Evolutionary conservation across 2,113 vertebrate genomes (phyloP).

Genomic region (Oenanthe melanoleuca): DNA sequence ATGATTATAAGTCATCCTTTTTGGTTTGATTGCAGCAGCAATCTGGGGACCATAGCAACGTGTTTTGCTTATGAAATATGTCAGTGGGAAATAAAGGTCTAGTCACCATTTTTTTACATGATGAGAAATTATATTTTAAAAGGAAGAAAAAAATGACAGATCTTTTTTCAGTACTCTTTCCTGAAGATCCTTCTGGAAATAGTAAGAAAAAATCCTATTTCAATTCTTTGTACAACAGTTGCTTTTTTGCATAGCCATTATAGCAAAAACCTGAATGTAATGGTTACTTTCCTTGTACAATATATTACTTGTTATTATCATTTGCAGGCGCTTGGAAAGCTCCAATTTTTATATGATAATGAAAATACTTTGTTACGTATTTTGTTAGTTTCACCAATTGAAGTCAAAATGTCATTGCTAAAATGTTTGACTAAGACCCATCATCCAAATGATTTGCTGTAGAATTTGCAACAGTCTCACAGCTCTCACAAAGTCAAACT

Average conservation of each 20-base stretch:
- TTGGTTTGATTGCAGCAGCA: background rate
- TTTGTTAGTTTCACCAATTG: background rate
- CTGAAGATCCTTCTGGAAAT: background rate
- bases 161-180: background rate
- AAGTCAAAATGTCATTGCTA: background rate
- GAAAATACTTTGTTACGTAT: background rate
- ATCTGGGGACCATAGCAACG: background rate
- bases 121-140: background rate
- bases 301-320: background rate
- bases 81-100: background rate
- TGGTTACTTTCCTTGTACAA: background rate
- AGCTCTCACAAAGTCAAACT: background rate
- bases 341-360: background rate
- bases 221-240: background rate
- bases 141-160: background rate
- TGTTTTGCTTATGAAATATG: background rate
- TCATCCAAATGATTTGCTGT: background rate
- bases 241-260: background rate
- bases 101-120: background rate
- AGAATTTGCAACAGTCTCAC: background rate
- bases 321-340: background rate
- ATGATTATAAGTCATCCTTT: background rate
- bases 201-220: background rate
- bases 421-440: background rate
- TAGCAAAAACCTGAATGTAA: background rate